These are phyloP conservation scores for Neomonachus schauinslandi DNA, from an alignment of 2,113 vertebrate genomes.

Conservation along the genomic window DNA sequence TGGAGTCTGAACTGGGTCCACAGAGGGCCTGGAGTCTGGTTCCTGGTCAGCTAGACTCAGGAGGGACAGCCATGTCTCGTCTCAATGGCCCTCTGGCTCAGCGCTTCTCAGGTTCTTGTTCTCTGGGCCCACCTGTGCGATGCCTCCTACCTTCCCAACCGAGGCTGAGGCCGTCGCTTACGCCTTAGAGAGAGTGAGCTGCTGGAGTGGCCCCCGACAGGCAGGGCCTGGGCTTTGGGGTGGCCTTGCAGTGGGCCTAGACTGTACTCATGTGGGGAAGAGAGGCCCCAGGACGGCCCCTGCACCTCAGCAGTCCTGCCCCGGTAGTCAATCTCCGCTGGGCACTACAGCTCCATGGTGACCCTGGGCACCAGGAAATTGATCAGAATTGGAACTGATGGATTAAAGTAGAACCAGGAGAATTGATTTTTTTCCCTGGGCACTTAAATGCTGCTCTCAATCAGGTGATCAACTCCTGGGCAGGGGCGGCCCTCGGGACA, in stretches of 20 bases:
- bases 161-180: not conserved
- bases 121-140: not conserved
- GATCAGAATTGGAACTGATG: conserved; percentile 60
- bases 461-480: not conserved
- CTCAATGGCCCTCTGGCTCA: not conserved
- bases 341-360: not conserved
- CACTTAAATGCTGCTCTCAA: conserved; percentile 43
- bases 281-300: too few relatives aligned
- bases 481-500: not conserved
- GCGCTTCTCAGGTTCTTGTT: not conserved
- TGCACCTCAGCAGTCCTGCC: not conserved
- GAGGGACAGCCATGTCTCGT: not conserved
- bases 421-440: conserved; percentile 40
- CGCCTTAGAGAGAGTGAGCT: not conserved
- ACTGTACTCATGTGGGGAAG: not conserved
- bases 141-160: too few relatives aligned
- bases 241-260: not conserved
- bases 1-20: not conserved
- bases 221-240: not conserved
- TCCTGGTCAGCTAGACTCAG: not conserved
- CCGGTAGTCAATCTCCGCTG: not conserved
- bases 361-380: not conserved
- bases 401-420: conserved; percentile 38
- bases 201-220: too few relatives aligned
- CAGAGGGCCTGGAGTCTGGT: not conserved